phyloP scores from a whole-genome alignment of 1,140 invertebrate species.

The Drosophila tristis region DNA sequence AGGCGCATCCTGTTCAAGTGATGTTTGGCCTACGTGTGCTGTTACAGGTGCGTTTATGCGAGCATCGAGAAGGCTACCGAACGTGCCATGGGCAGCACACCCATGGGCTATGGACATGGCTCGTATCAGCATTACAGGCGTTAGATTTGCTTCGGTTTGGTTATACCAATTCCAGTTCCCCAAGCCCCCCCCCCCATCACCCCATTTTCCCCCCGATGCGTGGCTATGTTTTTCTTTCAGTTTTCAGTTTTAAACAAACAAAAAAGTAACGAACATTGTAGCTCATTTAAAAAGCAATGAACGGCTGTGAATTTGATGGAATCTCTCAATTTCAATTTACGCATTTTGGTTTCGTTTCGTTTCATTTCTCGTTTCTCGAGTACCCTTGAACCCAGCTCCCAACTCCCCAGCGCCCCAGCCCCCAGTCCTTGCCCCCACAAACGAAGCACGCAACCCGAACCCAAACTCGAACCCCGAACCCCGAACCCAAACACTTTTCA shows the following conservation, averaged over 20 bases:
- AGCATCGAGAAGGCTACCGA: constrained; percentile 84
- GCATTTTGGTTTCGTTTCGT: constrained; percentile 57
- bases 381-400: constrained; percentile 42
- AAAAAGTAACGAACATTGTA: constrained; percentile 81
- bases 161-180: not conserved
- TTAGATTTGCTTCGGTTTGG: constrained; percentile 78
- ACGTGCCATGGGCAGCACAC: constrained; percentile 84
- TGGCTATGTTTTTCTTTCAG: constrained; percentile 3
- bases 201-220: not conserved
- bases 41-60: constrained; percentile 87
- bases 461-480: not conserved
- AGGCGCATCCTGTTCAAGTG: constrained; percentile 97
- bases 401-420: constrained; percentile 12
- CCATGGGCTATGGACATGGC: constrained; percentile 82
- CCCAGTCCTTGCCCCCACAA: not conserved
- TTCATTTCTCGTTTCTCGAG: constrained; percentile 41
- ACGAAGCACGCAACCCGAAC: too few species aligned
- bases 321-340: constrained; percentile 72
- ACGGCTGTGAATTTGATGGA: constrained; percentile 84
- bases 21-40: constrained; percentile 92
- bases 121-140: constrained; percentile 83
- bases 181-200: not conserved
- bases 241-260: constrained; percentile 23
- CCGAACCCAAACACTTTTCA: constrained; percentile 30
- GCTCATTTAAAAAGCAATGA: constrained; percentile 84